Base-by-base conservation (phyloP, 2,888 invertebrate species). In the Hydroisotoma schaefferi region DNA sequence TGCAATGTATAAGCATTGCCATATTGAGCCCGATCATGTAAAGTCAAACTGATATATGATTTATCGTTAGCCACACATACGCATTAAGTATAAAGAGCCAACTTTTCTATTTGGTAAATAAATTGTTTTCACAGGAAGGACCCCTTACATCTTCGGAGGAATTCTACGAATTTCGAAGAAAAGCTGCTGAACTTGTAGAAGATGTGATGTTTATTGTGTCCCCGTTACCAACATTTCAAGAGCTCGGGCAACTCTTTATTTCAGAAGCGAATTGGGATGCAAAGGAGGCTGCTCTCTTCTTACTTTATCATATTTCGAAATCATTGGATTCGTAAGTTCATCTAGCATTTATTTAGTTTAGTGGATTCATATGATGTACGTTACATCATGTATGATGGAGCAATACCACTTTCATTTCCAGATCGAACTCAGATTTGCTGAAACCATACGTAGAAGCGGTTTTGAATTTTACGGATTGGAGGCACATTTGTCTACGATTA, bases 141-240 rank as follows among this genome's bases (percentile, higher is more conserved):
- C 78, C 94, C 47, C 84, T 92, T 1, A 88, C 90, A 64, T 88
- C 90, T 57, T 85, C 84, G 1, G 91, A 91, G 74, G 90, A 90
- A 73, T 94, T 95, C 83, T 83, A 82, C 59, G 87, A 87, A 70
- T 90, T 90, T 78, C 84, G 99, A 66, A 80, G 83, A 70, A 87
- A 92, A 75, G 94, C 94, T 20, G 87, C 89, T 28, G 97, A 98
- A 76, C 80, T 98, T 59, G 89, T 98, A 66, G 94, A 94, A 76
- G 98, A 99, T 76, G 91, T 98, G 47, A 91, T 94, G 43, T 98
- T 97, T 78, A 90, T 98, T 56, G 89, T 97, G 64, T 94, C 95
- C 1, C 55, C 62, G 46, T 47, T 63, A 33, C 62, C 63, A 40
- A 58, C 59, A 12, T 72, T 70, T 57, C 63, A 55, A 20, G 67